These are phyloP conservation scores for Meandrusa payeni DNA, from an alignment of 2,888 invertebrate species.

Conservation along the genomic window DNA sequence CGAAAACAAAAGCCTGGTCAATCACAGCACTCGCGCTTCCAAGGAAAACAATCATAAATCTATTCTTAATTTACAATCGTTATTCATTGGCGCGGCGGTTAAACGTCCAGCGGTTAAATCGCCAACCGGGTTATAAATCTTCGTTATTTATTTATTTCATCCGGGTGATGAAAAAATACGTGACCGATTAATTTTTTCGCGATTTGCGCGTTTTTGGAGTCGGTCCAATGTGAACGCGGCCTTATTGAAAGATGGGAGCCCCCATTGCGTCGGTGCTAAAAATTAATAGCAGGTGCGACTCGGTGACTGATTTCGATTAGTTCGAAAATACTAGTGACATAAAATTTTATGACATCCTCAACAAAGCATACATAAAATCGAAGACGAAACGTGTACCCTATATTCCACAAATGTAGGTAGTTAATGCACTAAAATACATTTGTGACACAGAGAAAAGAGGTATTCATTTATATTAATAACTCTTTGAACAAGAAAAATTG, in stretches of 20 bases:
- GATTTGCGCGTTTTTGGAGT: slow-evolving; percentile 23
- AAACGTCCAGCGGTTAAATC: slow-evolving; percentile 29
- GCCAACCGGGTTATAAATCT: slow-evolving; percentile 33
- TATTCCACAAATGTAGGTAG: no score
- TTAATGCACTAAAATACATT: no score
- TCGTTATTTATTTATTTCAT: slow-evolving; percentile 33
- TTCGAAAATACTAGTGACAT: no score
- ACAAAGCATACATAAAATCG: no score
- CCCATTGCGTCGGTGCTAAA: slow-evolving; percentile 1
- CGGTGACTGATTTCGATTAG: no score
- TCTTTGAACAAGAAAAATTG: no score
- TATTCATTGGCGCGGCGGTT: slow-evolving; percentile 34
- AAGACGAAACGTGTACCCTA: no score
- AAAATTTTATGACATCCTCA: no score
- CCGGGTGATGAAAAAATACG: slow-evolving; percentile 21
- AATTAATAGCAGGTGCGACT: no score
- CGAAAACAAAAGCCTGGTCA: slow-evolving; percentile 13
- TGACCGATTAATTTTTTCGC: slow-evolving; percentile 31
- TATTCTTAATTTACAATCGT: slow-evolving; percentile 51
- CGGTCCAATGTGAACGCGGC: slow-evolving; percentile 26
- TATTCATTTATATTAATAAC: no score
- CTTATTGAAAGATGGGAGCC: slow-evolving; percentile 4
- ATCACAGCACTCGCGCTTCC: slow-evolving; percentile 31
- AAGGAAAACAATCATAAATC: slow-evolving; percentile 54
- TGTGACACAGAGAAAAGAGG: no score